phyloP scores from a whole-genome alignment of 2,113 vertebrate genomes.

The Psophia crepitans region DNA sequence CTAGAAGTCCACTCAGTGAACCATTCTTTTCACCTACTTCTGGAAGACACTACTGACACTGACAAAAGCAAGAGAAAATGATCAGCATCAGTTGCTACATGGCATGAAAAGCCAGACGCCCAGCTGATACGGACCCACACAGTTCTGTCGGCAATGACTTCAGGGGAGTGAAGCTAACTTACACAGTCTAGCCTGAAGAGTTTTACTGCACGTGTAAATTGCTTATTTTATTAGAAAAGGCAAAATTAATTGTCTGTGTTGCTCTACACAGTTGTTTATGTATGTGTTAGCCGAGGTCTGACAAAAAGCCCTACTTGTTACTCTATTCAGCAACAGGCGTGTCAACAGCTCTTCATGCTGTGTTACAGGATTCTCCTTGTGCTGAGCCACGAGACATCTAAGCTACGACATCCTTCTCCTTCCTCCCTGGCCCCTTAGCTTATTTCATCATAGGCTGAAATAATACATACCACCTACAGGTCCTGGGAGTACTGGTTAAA shows the following conservation, averaged over 20 bases:
- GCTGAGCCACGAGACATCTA: not conserved
- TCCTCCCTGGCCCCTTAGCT: not conserved
- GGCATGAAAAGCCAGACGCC: not conserved
- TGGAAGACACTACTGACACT: not conserved
- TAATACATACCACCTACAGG: not conserved
- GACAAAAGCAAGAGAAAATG: not conserved
- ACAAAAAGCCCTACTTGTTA: not conserved
- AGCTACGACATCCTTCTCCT: not conserved
- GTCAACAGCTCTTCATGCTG: not conserved
- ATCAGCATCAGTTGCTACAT: not conserved
- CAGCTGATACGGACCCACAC: rapidly evolving
- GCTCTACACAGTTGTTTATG: not conserved
- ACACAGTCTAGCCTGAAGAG: not conserved
- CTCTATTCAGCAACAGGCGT: rapidly evolving
- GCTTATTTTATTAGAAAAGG: not conserved
- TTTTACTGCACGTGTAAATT: not conserved
- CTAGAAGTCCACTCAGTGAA: not conserved
- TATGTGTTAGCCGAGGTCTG: not conserved
- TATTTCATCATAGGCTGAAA: not conserved
- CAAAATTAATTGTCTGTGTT: not conserved
- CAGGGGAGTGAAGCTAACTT: not conserved
- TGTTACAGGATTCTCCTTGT: not conserved
- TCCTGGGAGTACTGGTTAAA: not conserved
- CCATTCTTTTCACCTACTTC: not conserved
- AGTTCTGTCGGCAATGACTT: not conserved